A percentile compares a stretch with the other conserved stretches of the same genome.
Evolutionary conservation across 1,140 invertebrate species (phyloP).

Genomic region (Drosophila ercepeae): DNA sequence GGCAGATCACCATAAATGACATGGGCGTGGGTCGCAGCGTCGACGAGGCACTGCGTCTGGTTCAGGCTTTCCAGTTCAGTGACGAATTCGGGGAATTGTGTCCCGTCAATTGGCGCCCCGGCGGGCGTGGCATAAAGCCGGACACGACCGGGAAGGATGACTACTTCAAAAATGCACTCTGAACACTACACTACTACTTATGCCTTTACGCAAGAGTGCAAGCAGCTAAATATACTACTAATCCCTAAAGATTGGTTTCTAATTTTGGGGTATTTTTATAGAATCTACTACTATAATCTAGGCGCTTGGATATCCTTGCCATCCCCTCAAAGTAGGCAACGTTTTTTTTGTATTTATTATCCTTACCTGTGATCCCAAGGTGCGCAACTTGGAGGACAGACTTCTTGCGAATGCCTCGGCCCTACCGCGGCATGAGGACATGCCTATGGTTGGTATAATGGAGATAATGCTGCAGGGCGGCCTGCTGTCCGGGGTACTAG

Average conservation of each 20-base stretch:
- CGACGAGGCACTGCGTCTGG: slow-evolving; percentile 96
- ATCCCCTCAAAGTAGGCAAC: not conserved
- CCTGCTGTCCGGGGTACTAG: slow-evolving; percentile 71
- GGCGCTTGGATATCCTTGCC: too few species aligned
- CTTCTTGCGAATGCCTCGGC: slow-evolving; percentile 91
- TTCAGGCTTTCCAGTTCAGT: slow-evolving; percentile 98
- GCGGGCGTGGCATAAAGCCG: slow-evolving; percentile 26
- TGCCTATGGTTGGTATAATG: slow-evolving; percentile 83
- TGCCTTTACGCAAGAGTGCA: slow-evolving; percentile 8
- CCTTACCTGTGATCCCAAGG: slow-evolving; percentile 86
- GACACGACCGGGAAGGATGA: slow-evolving; percentile 20
- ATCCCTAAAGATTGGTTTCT: not conserved
- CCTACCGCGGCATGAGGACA: slow-evolving; percentile 90
- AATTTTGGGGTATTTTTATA: not conserved
- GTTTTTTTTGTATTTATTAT: not conserved
- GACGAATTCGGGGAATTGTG: slow-evolving; percentile 98
- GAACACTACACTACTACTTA: not conserved
- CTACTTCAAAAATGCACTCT: slow-evolving; percentile 51
- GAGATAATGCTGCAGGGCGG: slow-evolving; percentile 79
- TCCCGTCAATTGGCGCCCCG: slow-evolving; percentile 96
- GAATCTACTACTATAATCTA: too few species aligned
- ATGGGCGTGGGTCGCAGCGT: slow-evolving; percentile 96
- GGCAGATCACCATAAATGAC: slow-evolving; percentile 99
- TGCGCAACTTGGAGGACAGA: slow-evolving; percentile 89
- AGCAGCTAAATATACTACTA: slow-evolving; percentile 2